Evolutionary conservation across 2,113 vertebrate genomes (phyloP).

Genomic region (Rana temporaria): DNA sequence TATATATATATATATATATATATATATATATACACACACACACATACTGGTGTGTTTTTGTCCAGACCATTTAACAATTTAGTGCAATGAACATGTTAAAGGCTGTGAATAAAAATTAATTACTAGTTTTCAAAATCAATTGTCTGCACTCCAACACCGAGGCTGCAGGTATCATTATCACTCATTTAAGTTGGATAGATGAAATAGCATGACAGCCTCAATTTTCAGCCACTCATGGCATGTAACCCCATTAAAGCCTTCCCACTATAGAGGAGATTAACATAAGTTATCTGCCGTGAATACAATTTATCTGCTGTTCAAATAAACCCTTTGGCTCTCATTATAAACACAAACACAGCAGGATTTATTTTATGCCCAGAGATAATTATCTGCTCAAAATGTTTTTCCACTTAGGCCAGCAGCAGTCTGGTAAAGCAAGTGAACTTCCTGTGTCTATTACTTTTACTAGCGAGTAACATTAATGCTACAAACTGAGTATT

Average conservation of each 20-base stretch:
- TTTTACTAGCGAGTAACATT: background rate
- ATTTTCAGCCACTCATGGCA: conserved; percentile 24
- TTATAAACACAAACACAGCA: conserved; percentile 60
- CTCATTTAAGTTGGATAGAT: background rate
- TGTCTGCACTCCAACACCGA: background rate
- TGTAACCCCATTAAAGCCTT: conserved; percentile 40
- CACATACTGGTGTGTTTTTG: background rate
- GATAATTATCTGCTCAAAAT: conserved; percentile 56
- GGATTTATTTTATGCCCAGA: conserved; percentile 60
- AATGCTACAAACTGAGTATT: background rate
- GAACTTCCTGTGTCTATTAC: background rate
- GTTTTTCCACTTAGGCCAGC: conserved; percentile 43
- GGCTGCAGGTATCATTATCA: background rate
- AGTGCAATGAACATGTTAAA: too few relatives aligned
- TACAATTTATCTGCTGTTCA: conserved; percentile 55
- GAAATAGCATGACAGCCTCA: conserved; percentile 5
- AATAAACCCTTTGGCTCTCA: conserved; percentile 52
- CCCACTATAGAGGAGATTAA: conserved; percentile 38
- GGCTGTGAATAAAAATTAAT: background rate
- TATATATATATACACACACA: too few relatives aligned
- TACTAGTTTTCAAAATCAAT: background rate
- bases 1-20: too few relatives aligned
- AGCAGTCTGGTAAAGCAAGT: conserved; percentile 3
- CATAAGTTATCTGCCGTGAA: conserved; percentile 41
- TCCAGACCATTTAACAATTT: background rate